phyloP scores from a whole-genome alignment of 2,113 vertebrate genomes.

The Ciconia maguari region DNA sequence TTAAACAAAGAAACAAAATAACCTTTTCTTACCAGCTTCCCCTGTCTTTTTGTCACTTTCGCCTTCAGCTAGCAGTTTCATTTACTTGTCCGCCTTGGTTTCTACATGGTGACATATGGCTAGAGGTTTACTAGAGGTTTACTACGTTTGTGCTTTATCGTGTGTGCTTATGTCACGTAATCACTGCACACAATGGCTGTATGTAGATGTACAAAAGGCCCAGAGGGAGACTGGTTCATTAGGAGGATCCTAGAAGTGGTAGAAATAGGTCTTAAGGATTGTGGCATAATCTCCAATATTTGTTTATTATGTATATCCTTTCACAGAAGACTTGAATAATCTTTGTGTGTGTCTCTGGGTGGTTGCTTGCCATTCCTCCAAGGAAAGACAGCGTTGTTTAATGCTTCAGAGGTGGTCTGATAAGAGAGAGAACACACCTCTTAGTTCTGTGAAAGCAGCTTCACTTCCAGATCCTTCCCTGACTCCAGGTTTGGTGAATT shows the following conservation, averaged over 20 bases:
- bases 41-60: neutral
- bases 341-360: neutral
- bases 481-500: neutral
- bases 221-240: neutral
- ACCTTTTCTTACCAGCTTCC: neutral
- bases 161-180: neutral
- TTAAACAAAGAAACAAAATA: neutral
- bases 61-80: neutral
- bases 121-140: neutral
- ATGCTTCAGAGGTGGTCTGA: neutral
- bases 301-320: neutral
- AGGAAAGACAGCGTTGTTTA: neutral
- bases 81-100: neutral
- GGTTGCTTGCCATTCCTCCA: neutral
- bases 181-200: neutral
- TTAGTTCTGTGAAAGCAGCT: neutral
- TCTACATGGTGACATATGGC: neutral
- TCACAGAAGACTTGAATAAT: neutral
- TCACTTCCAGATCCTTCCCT: neutral
- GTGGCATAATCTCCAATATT: neutral
- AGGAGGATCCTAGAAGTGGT: neutral
- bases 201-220: neutral
- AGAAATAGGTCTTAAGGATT: neutral
- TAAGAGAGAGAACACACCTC: neutral
- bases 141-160: neutral